Evolutionary conservation across 2,888 invertebrate genomes (phyloP).

Genomic region (Agelastica alni): DNA sequence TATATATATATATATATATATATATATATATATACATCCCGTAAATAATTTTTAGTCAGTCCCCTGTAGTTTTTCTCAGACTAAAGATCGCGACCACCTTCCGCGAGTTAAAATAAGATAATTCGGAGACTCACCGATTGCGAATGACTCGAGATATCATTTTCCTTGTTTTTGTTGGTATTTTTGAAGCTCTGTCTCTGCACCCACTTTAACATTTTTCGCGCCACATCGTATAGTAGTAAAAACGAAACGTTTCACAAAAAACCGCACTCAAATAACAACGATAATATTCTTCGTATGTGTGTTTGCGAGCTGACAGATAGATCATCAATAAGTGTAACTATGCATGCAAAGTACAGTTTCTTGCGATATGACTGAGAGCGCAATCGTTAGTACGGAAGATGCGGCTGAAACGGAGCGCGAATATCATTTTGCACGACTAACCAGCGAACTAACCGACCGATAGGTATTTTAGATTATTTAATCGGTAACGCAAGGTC

Average conservation of each 20-base stretch:
- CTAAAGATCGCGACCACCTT: too few species aligned
- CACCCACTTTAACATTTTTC: constrained; percentile 54
- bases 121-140: too few species aligned
- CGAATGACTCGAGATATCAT: too few species aligned
- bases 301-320: constrained; percentile 36
- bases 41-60: too few species aligned
- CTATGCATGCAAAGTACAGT: constrained; percentile 37
- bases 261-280: constrained; percentile 22
- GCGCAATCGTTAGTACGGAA: constrained; percentile 13
- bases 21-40: too few species aligned
- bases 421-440: too few species aligned
- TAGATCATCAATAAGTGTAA: constrained; percentile 40
- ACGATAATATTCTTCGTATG: constrained; percentile 19
- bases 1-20: too few species aligned
- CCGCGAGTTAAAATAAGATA: too few species aligned
- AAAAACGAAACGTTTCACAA: constrained; percentile 3
- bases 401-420: constrained; percentile 6
- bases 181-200: constrained; percentile 47
- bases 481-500: too few species aligned
- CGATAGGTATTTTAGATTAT: too few species aligned
- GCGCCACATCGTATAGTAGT: constrained; percentile 23
- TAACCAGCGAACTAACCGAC: too few species aligned
- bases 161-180: constrained; percentile 30
- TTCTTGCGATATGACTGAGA: constrained; percentile 27
- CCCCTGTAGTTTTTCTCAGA: too few species aligned